phyloP scores from a whole-genome alignment of 2,113 vertebrate genomes.

The Nyctereutes procyonoides region DNA sequence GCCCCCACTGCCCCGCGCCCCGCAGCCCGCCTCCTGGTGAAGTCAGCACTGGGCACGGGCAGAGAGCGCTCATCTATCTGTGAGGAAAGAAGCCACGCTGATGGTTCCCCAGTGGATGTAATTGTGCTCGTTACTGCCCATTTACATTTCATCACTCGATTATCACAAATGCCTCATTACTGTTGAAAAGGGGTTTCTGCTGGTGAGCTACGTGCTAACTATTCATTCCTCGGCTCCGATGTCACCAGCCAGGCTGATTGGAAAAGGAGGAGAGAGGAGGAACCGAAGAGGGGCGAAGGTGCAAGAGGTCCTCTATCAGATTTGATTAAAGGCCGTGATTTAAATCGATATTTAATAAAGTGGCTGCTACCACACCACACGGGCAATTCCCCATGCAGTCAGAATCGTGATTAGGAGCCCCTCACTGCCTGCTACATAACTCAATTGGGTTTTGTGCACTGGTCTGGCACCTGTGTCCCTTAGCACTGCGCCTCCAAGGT shows the following conservation, averaged over 20 bases:
- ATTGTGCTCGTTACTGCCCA: slow-evolving; percentile 95
- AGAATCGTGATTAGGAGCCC: slow-evolving; percentile 84
- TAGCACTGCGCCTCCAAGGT: slow-evolving; percentile 87
- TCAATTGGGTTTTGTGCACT: slow-evolving; percentile 89
- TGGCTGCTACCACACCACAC: slow-evolving; percentile 88
- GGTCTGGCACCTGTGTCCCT: slow-evolving; percentile 91
- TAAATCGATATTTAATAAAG: slow-evolving; percentile 97
- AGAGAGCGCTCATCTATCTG: slow-evolving; percentile 90
- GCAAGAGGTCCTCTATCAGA: slow-evolving; percentile 89
- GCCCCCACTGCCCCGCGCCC: not conserved
- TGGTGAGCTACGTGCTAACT: slow-evolving; percentile 85
- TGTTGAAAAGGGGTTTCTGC: slow-evolving; percentile 87
- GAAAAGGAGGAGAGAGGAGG: slow-evolving; percentile 63
- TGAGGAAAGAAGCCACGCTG: slow-evolving; percentile 87
- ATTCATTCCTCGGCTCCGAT: slow-evolving; percentile 85
- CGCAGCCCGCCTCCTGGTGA: not conserved
- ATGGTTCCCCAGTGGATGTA: slow-evolving; percentile 92
- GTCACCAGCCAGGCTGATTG: slow-evolving; percentile 78
- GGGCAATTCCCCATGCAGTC: slow-evolving; percentile 91
- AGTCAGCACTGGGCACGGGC: slow-evolving; percentile 80
- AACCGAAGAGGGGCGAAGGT: slow-evolving; percentile 77
- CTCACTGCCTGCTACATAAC: slow-evolving; percentile 87
- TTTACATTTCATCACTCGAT: slow-evolving; percentile 97
- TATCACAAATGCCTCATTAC: slow-evolving; percentile 92
- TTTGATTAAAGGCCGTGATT: slow-evolving; percentile 94